A percentile compares a stretch with the other conserved stretches of the same genome.
Conservation (phyloP, 2,113 vertebrate species). For the Apeltes quadracus region DNA sequence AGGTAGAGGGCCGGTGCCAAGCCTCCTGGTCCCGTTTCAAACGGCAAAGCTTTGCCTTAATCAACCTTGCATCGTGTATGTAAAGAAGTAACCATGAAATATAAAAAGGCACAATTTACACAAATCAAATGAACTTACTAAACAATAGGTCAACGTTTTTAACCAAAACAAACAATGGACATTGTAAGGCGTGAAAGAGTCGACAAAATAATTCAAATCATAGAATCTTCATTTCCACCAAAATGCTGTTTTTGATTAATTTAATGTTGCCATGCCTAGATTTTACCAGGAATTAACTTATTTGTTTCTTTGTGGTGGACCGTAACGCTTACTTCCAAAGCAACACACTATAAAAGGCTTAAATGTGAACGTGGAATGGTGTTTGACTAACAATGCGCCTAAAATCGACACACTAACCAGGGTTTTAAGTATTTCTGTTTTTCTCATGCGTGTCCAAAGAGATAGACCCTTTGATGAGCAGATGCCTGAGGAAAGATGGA, state of each 20-base stretch:
- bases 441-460: conserved; percentile 28
- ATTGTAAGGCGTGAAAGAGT: neutral
- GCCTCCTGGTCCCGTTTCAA: conserved; percentile 8
- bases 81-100: too few relatives aligned
- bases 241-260: too few relatives aligned
- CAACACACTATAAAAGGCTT: neutral
- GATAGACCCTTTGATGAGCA: conserved; percentile 59
- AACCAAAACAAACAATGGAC: too few relatives aligned
- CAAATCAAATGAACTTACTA: too few relatives aligned
- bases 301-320: conserved; percentile 9
- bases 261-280: neutral
- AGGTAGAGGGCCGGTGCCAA: conserved; percentile 41
- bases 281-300: neutral
- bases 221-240: conserved; percentile 13
- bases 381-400: conserved; percentile 3
- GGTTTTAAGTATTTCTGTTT: conserved; percentile 24
- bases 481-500: conserved; percentile 53
- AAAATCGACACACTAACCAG: conserved; percentile 13
- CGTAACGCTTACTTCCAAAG: neutral
- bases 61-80: too few relatives aligned
- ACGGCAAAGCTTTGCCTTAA: conserved; percentile 29
- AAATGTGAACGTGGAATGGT: conserved; percentile 2
- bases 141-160: too few relatives aligned
- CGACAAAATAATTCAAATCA: neutral
- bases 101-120: too few relatives aligned